phyloP scores from a whole-genome alignment of 2,113 vertebrate genomes.

The Pygoscelis antarcticus region DNA sequence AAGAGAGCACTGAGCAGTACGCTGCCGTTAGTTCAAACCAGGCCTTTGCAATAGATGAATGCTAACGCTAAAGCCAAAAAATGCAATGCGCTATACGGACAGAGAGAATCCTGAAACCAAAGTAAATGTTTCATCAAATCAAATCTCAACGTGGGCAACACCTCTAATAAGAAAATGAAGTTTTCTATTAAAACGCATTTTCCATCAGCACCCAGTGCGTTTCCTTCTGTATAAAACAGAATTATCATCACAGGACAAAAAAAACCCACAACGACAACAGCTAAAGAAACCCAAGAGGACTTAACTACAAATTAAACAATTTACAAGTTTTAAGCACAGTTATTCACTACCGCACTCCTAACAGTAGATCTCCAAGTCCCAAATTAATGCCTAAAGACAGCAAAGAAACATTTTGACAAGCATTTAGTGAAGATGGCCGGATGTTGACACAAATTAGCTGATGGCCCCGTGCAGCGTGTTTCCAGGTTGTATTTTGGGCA shows the following conservation, averaged over 20 bases:
- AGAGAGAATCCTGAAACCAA: neutral
- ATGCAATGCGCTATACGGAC: rapidly evolving
- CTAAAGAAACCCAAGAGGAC: neutral
- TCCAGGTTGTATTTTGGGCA: neutral
- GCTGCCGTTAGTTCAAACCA: neutral
- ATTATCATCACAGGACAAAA: neutral
- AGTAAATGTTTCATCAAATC: neutral
- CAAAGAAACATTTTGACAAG: rapidly evolving
- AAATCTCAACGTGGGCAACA: neutral
- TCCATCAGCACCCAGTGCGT: neutral
- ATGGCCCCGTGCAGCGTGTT: rapidly evolving
- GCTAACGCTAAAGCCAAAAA: neutral
- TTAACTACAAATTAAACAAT: neutral
- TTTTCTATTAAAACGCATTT: neutral
- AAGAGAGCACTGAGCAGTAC: neutral
- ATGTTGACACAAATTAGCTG: no score
- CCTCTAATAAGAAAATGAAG: neutral
- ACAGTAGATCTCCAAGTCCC: no score
- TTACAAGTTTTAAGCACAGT: neutral
- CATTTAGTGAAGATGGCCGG: rapidly evolving
- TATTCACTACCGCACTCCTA: rapidly evolving
- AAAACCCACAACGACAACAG: no score
- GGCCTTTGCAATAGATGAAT: neutral
- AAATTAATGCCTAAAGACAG: neutral
- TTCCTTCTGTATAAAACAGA: neutral